phyloP scores from a whole-genome alignment of 1,140 invertebrate genomes.

The Whitmania pigra region DNA sequence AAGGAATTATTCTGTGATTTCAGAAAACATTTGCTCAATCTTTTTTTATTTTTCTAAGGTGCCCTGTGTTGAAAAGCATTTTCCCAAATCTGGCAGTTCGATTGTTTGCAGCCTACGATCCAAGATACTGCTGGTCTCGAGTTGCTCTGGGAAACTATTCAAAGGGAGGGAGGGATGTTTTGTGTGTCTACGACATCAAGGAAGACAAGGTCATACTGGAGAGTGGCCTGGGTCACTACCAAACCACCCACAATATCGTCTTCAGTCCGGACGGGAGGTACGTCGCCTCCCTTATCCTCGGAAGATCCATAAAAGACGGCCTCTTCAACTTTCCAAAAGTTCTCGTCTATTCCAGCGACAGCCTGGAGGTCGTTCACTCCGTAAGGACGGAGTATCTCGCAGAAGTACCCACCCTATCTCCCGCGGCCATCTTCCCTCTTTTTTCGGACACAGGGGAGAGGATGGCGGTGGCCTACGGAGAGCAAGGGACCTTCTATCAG shows the following conservation, averaged over 20 bases:
- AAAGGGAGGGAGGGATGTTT: constrained; percentile 16
- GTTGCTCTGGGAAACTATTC: constrained; percentile 23
- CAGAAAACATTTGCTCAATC: too few species aligned
- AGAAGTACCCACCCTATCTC: constrained; percentile 24
- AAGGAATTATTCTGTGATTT: not conserved
- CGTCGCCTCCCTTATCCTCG: constrained; percentile 23
- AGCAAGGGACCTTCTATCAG: constrained; percentile 26
- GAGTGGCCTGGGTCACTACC: constrained; percentile 18
- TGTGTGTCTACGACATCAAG: constrained; percentile 22
- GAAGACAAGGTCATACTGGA: constrained; percentile 14
- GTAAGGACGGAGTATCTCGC: constrained; percentile 21
- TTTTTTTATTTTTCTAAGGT: not conserved
- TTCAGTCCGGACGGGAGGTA: constrained; percentile 24
- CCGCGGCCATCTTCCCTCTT: constrained; percentile 23
- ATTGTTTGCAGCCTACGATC: constrained; percentile 23
- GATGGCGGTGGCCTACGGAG: constrained; percentile 24
- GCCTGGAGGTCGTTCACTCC: constrained; percentile 18
- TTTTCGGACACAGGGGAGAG: constrained; percentile 24
- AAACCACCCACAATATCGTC: constrained; percentile 26
- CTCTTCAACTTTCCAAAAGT: constrained; percentile 26
- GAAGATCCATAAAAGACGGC: constrained; percentile 26
- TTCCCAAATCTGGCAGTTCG: constrained; percentile 22
- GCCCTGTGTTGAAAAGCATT: constrained; percentile 18
- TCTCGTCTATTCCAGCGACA: constrained; percentile 19
- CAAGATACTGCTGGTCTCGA: constrained; percentile 17